Conservation (phyloP, 2,113 vertebrate genomes). For the Entosphenus tridentatus region DNA sequence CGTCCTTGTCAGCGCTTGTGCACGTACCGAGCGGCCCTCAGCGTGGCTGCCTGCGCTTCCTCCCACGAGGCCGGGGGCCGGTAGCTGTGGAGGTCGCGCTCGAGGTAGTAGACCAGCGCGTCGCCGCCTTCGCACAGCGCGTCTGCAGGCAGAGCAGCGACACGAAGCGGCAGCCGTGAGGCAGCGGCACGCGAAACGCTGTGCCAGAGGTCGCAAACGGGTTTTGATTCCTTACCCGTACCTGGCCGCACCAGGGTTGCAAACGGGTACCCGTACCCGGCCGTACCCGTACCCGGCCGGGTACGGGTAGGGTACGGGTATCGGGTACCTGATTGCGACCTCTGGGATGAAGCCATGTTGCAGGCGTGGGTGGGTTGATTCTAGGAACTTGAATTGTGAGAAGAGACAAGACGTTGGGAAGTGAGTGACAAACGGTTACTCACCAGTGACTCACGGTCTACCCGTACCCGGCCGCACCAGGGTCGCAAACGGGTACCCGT, state of each 20-base stretch:
- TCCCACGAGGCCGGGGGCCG: not conserved
- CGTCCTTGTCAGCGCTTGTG: too few relatives aligned
- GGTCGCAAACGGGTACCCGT: too few relatives aligned
- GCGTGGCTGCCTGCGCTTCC: not conserved
- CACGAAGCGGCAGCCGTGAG: too few relatives aligned
- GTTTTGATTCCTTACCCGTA: not conserved
- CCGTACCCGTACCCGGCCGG: not conserved
- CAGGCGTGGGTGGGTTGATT: too few relatives aligned
- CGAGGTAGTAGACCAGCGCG: conserved; percentile 4
- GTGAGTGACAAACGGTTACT: too few relatives aligned
- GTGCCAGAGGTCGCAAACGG: not conserved
- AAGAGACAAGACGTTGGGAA: too few relatives aligned
- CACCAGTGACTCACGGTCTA: too few relatives aligned
- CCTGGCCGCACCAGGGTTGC: too few relatives aligned
- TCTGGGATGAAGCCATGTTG: not conserved
- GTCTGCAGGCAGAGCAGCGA: not conserved
- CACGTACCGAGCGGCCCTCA: too few relatives aligned
- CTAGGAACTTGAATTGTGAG: too few relatives aligned
- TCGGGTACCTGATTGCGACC: not conserved
- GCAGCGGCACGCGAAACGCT: not conserved
- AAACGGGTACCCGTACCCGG: not conserved
- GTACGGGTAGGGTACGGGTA: not conserved
- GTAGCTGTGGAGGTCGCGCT: not conserved
- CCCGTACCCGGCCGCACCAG: too few relatives aligned
- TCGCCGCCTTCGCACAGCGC: not conserved